These are phyloP conservation scores for Drosophila ambigua DNA, from an alignment of 1,140 invertebrate species.

Conservation along the genomic window DNA sequence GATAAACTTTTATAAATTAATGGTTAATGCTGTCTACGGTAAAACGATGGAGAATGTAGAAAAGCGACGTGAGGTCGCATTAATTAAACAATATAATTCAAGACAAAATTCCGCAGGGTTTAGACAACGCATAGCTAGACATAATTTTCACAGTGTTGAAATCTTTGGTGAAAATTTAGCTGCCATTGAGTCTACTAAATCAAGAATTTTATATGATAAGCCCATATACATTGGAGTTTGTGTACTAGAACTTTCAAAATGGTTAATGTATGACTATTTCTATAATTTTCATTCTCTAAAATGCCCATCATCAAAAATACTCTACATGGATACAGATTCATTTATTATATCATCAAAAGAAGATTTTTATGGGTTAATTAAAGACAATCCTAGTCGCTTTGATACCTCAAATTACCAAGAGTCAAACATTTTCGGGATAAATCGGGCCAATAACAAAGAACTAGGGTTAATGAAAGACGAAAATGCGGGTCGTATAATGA, in stretches of 20 bases:
- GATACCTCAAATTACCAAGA: background rate
- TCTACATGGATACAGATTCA: constrained; percentile 2
- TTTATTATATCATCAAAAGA: constrained; percentile 2
- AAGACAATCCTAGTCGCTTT: background rate
- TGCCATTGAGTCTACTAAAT: background rate
- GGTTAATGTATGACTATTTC: background rate
- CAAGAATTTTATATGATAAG: background rate
- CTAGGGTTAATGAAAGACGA: constrained; percentile 1
- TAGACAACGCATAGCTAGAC: constrained; percentile 3
- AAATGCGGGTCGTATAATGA: background rate
- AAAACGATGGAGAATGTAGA: constrained; percentile 6
- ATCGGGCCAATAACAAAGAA: background rate
- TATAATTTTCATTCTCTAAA: constrained; percentile 3
- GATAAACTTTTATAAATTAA: constrained; percentile 1
- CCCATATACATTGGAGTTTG: constrained; percentile 1
- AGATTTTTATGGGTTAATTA: background rate
- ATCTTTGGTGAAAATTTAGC: background rate
- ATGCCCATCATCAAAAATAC: background rate
- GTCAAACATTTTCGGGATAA: no score
- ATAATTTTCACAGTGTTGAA: constrained; percentile 16
- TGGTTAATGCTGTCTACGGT: background rate
- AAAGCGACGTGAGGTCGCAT: background rate
- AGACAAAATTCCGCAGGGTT: background rate
- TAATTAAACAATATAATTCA: constrained; percentile 1
- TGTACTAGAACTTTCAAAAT: constrained; percentile 1